Evolutionary conservation across 2,797 vertebrate genomes (phyloP).

Genomic region (Neopelma chrysocephalum): DNA sequence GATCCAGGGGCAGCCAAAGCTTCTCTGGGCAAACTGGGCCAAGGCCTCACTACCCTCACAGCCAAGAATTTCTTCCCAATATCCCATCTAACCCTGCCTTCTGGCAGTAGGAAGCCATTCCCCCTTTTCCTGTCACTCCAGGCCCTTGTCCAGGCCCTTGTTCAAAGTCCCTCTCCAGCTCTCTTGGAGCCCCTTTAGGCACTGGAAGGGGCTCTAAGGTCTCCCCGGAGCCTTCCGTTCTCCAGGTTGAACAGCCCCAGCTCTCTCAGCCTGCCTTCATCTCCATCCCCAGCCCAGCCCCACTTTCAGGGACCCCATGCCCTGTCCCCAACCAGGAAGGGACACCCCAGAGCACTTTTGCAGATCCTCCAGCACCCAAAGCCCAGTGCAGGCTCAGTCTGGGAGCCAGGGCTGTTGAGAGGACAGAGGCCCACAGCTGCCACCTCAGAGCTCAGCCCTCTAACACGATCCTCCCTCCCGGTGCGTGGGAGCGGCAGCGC

Average conservation of each 20-base stretch:
- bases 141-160: neutral
- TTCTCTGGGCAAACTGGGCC: neutral
- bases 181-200: neutral
- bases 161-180: neutral
- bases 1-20: neutral
- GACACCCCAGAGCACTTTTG: neutral
- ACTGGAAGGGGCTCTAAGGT: neutral
- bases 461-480: neutral
- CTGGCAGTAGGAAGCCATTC: neutral
- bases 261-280: neutral
- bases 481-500: fast-evolving
- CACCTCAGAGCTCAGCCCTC: neutral
- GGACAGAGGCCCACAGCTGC: fast-evolving
- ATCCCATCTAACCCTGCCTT: neutral
- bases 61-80: neutral
- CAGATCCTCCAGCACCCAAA: neutral
- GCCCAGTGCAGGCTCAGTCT: neutral
- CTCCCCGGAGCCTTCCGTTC: neutral
- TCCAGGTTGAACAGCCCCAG: neutral
- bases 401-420: neutral
- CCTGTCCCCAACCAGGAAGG: neutral
- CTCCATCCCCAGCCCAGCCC: neutral
- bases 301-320: fast-evolving
- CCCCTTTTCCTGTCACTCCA: neutral
- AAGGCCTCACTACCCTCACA: neutral